Conservation (phyloP, 2,113 vertebrate species). For the Rynchops niger region DNA sequence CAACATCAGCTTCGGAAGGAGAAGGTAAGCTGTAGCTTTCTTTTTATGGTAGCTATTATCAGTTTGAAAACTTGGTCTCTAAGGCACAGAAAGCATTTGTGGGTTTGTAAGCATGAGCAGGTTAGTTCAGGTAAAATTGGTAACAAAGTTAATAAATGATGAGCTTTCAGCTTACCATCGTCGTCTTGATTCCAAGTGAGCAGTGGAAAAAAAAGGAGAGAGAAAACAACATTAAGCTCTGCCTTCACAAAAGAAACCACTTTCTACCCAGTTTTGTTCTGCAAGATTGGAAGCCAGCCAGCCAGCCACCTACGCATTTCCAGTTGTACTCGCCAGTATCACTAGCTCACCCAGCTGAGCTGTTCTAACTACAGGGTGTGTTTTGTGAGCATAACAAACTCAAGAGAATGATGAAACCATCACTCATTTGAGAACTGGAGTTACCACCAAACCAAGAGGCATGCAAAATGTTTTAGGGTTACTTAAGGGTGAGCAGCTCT, state of each 20-base stretch:
- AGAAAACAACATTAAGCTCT: not conserved
- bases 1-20: not conserved
- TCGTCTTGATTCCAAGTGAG: slow-evolving; percentile 15
- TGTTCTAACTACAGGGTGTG: not conserved
- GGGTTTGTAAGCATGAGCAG: not conserved
- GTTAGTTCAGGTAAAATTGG: not conserved
- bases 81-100: not conserved
- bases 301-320: not conserved
- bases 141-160: not conserved
- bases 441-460: not conserved
- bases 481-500: not conserved
- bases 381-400: not conserved
- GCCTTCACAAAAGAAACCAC: not conserved
- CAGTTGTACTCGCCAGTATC: not conserved
- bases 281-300: not conserved
- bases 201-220: not conserved
- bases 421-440: not conserved
- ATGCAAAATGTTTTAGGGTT: not conserved
- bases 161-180: slow-evolving; percentile 27
- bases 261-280: not conserved
- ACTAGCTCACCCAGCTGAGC: not conserved
- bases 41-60: not conserved
- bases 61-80: not conserved
- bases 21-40: not conserved
- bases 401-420: not conserved